These are phyloP conservation scores for Entomobrya multifasciata DNA, from an alignment of 2,888 invertebrate species.

Conservation along the genomic window DNA sequence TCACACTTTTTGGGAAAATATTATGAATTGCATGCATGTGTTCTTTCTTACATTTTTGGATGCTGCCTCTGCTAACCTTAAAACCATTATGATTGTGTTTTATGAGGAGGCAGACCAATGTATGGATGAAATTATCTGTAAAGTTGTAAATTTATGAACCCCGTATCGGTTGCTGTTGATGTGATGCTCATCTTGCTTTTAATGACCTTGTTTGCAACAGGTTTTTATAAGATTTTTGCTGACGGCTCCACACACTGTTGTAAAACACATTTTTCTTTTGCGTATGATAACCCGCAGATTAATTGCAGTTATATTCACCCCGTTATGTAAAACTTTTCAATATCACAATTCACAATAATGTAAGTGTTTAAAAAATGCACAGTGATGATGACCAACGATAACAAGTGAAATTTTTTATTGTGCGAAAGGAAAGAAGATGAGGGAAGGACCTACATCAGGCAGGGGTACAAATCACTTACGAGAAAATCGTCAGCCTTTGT, in stretches of 20 bases:
- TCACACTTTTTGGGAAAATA: conserved; percentile 55
- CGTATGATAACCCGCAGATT: conserved; percentile 62
- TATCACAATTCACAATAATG: neutral
- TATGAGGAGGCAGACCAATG: neutral
- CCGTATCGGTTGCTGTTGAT: conserved; percentile 57
- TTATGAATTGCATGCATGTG: conserved; percentile 25
- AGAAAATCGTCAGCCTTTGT: no score
- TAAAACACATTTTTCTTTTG: conserved; percentile 27
- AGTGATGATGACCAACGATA: neutral
- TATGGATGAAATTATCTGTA: conserved; percentile 48
- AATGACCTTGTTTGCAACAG: conserved; percentile 71
- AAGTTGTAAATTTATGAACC: conserved; percentile 53
- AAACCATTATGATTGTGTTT: neutral
- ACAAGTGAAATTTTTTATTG: conserved; percentile 41
- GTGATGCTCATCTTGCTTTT: conserved; percentile 61
- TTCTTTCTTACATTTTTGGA: conserved; percentile 36
- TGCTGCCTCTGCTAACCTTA: neutral
- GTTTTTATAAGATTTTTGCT: conserved; percentile 58
- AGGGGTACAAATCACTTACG: no score
- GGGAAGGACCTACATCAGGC: no score
- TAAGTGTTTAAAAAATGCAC: neutral
- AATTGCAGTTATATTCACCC: conserved; percentile 46
- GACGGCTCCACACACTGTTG: conserved; percentile 47
- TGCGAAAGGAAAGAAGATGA: neutral
- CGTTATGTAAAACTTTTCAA: conserved; percentile 53